Conservation (phyloP, 2,888 invertebrate species). For the Leptopilina syphax region DNA sequence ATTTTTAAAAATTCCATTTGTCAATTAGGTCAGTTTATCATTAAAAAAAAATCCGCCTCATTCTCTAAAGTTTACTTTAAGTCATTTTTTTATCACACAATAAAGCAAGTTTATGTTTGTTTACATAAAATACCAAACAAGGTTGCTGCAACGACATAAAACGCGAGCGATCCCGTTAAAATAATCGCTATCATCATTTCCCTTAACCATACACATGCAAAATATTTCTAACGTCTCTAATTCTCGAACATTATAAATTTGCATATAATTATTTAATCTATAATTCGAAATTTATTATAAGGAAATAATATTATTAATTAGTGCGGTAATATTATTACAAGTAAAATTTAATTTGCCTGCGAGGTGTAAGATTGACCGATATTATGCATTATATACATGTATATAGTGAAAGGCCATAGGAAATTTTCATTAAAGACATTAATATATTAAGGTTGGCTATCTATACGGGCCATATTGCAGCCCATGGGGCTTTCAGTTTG, state of each 20-base stretch:
- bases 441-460: constrained; percentile 14
- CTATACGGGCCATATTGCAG: constrained; percentile 31
- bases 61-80: no score
- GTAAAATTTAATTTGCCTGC: constrained; percentile 19
- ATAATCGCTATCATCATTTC: not conserved
- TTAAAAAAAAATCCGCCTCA: no score
- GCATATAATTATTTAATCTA: no score
- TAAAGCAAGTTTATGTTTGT: constrained; percentile 15
- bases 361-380: constrained; percentile 33
- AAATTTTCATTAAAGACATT: constrained; percentile 31
- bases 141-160: constrained; percentile 8
- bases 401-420: constrained; percentile 34
- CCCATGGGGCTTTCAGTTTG: constrained; percentile 21
- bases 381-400: no score
- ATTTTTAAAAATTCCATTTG: no score
- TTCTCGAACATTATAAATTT: no score
- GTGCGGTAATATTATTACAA: not conserved
- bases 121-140: not conserved
- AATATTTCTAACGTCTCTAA: no score
- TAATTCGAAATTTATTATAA: no score
- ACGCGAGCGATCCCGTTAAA: not conserved
- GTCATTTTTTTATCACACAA: not conserved
- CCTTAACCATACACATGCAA: no score
- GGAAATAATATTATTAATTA: no score
- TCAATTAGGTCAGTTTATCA: no score